A percentile compares a stretch with the other conserved stretches of the same genome.
phyloP scores from a whole-genome alignment of 1,140 invertebrate species.

The Zaprionus inermis region DNA sequence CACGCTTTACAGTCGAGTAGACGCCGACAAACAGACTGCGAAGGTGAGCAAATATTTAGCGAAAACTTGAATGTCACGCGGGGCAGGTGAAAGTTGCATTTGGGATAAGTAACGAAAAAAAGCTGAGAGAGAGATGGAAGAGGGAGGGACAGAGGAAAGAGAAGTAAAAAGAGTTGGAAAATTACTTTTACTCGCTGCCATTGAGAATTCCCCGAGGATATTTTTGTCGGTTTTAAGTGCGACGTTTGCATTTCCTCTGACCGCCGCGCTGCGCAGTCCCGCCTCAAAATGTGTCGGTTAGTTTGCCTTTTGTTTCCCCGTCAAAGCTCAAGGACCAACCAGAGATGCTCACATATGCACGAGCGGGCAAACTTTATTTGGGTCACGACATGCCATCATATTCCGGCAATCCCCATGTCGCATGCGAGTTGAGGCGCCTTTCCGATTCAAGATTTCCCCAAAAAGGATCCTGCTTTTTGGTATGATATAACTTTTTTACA shows the following conservation, averaged over 20 bases:
- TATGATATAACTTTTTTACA: neutral
- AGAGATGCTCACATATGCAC: slow-evolving; percentile 32
- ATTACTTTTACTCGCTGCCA: slow-evolving; percentile 76
- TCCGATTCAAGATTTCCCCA: neutral
- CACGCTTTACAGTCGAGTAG: slow-evolving; percentile 63
- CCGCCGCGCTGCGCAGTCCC: slow-evolving; percentile 1
- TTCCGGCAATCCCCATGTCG: slow-evolving; percentile 3
- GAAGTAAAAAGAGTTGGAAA: slow-evolving; percentile 61
- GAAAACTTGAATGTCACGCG: slow-evolving; percentile 70
- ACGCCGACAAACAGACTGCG: slow-evolving; percentile 51
- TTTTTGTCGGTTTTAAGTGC: slow-evolving; percentile 57
- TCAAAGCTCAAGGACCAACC: slow-evolving; percentile 59
- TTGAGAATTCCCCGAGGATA: slow-evolving; percentile 57
- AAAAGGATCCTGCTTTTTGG: neutral
- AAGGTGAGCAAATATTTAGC: slow-evolving; percentile 59
- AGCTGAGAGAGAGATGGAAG: slow-evolving; percentile 11
- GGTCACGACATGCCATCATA: slow-evolving; percentile 13
- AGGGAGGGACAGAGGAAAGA: slow-evolving; percentile 10
- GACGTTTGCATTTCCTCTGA: slow-evolving; percentile 59
- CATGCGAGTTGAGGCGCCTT: neutral
- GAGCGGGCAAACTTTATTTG: neutral
- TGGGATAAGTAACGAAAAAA: slow-evolving; percentile 12
- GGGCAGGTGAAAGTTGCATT: slow-evolving; percentile 73
- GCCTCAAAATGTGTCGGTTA: slow-evolving; percentile 44
- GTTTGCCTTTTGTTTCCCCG: slow-evolving; percentile 57